These are phyloP conservation scores for Hylaeus anthracinus DNA, from an alignment of 1,140 invertebrate species.

Conservation along the genomic window DNA sequence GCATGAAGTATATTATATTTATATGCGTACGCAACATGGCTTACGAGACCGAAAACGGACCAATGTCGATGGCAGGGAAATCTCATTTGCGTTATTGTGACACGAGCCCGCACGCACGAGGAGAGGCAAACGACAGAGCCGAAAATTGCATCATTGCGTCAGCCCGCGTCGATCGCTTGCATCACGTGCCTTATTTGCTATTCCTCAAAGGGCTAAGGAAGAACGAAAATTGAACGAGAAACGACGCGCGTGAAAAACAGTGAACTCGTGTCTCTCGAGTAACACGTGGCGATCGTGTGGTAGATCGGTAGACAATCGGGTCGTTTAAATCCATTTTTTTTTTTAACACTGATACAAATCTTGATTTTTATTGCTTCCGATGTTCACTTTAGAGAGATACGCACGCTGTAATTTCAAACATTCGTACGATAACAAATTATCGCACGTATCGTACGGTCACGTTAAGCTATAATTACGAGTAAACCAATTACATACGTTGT, in stretches of 20 bases:
- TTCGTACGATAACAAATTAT: background rate
- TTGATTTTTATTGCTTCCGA: too few relatives aligned
- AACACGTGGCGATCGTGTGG: too few relatives aligned
- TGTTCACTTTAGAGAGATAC: too few relatives aligned
- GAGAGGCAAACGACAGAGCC: background rate
- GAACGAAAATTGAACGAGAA: background rate
- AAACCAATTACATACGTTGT: conserved; percentile 27
- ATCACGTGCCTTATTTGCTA: background rate
- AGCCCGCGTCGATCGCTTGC: background rate
- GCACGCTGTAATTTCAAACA: background rate
- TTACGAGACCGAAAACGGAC: too few relatives aligned
- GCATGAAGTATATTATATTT: conserved; percentile 5
- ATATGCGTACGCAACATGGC: background rate
- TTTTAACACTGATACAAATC: too few relatives aligned
- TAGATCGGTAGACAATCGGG: too few relatives aligned
- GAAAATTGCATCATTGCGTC: conserved; percentile 31
- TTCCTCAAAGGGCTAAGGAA: background rate
- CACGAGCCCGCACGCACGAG: background rate
- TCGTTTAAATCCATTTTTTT: too few relatives aligned
- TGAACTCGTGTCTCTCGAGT: too few relatives aligned
- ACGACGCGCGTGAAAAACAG: too few relatives aligned
- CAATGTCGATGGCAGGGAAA: background rate
- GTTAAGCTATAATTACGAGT: background rate
- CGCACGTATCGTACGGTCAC: background rate
- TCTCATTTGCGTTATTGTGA: background rate